phyloP scores from a whole-genome alignment of 2,888 invertebrate genomes.

The Volucella inflata region DNA sequence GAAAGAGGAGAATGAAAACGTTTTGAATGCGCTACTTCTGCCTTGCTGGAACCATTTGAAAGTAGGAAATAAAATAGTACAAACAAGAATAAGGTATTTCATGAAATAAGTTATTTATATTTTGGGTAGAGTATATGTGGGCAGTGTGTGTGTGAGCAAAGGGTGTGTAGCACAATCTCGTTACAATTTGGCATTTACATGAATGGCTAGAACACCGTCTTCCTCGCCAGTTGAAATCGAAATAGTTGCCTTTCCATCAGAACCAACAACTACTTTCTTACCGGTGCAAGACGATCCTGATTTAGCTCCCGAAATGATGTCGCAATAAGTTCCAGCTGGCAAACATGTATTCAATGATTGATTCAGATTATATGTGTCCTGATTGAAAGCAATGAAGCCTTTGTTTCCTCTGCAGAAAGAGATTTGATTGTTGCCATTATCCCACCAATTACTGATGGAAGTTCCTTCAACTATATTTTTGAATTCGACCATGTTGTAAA shows the following conservation, averaged over 20 bases:
- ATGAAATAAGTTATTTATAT: too few species aligned
- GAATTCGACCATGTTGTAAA: slow-evolving; percentile 91
- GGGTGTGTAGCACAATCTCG: neutral
- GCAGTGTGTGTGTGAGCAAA: too few species aligned
- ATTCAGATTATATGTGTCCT: slow-evolving; percentile 86
- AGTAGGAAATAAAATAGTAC: too few species aligned
- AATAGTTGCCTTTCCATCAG: slow-evolving; percentile 79
- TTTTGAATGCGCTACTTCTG: too few species aligned
- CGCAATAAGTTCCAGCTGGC: slow-evolving; percentile 92
- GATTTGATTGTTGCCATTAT: slow-evolving; percentile 92
- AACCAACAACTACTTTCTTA: slow-evolving; percentile 78
- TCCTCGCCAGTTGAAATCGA: slow-evolving; percentile 77
- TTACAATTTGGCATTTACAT: slow-evolving; percentile 84
- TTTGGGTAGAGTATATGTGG: too few species aligned
- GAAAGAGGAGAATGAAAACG: too few species aligned
- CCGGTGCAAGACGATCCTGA: slow-evolving; percentile 80
- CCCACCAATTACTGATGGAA: slow-evolving; percentile 90
- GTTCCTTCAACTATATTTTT: slow-evolving; percentile 88
- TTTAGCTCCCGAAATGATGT: slow-evolving; percentile 90
- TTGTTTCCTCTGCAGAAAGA: slow-evolving; percentile 91
- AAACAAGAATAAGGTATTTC: too few species aligned
- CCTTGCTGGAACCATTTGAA: too few species aligned
- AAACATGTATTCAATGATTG: slow-evolving; percentile 87
- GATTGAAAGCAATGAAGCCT: slow-evolving; percentile 91
- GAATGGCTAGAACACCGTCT: slow-evolving; percentile 90